Evolutionary conservation across 2,888 invertebrate species (phyloP).

Genomic region (Phania funesta): DNA sequence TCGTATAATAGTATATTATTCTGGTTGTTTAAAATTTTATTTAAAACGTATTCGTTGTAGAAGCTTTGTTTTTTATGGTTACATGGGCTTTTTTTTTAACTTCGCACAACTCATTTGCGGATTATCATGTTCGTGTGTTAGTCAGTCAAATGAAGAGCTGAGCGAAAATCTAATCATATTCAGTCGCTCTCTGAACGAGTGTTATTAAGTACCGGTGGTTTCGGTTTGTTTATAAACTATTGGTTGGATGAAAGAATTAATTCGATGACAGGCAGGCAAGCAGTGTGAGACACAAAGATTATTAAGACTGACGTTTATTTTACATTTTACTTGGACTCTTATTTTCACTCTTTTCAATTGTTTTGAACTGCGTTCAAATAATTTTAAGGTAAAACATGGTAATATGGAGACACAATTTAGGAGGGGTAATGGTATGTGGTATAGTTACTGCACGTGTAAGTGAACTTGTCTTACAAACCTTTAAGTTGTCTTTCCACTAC

Average conservation of each 20-base stretch:
- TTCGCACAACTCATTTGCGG: conserved; percentile 54
- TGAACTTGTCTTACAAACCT: too few species aligned
- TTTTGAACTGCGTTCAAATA: too few species aligned
- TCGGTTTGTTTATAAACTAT: conserved; percentile 17
- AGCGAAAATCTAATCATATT: conserved; percentile 19
- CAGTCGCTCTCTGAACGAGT: conserved; percentile 20
- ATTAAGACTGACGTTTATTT: too few species aligned
- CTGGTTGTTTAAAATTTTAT: conserved; percentile 10
- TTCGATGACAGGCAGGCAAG: neutral
- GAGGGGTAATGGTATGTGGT: too few species aligned
- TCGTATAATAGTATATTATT: conserved; percentile 26
- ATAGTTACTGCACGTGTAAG: too few species aligned
- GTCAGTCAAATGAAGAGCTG: conserved; percentile 21
- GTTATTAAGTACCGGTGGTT: conserved; percentile 20
- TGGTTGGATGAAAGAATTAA: neutral
- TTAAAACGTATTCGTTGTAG: conserved; percentile 21
- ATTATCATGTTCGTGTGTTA: conserved; percentile 44
- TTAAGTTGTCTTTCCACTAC: too few species aligned
- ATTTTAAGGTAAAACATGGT: too few species aligned
- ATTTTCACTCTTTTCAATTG: too few species aligned
- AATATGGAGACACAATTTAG: too few species aligned
- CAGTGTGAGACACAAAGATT: too few species aligned
- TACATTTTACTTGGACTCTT: too few species aligned
- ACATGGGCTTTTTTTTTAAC: conserved; percentile 61
- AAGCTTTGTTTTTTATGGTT: conserved; percentile 53